Evolutionary conservation across 1,140 invertebrate species (phyloP), one percentile per base, ranked within the genome.

Genomic region (Orius insidiosus): DNA sequence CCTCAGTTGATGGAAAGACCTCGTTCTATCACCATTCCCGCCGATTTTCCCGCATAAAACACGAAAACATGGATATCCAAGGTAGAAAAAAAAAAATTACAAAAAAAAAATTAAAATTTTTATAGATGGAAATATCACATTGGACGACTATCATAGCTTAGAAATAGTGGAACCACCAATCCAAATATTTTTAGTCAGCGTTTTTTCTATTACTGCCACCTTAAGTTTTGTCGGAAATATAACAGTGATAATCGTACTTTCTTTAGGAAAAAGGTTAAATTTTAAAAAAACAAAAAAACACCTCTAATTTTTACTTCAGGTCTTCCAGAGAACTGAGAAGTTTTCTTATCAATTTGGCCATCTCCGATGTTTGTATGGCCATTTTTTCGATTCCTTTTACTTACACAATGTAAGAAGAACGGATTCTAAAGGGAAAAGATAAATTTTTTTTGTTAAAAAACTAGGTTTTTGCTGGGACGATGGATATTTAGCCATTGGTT

Each of bases 311-410:
- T 37, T 48, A 33, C 45, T 45, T 10, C 46, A 56, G 55, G 30
- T 54, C 58, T 8, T 56, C 57, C 0, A 44, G 55, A 30, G 60
- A 62, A 19, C 40, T 67, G 5, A 51, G 61, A 31, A 58, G 56
- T 6, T 67, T 63, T 47, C 57, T 67, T 2, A 58, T 67, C 41
- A 67, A 65, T 51, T 47, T 67, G 38, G 62, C 64, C 0, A 51
- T 63, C 7, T 59, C 63, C 11, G 64, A 67, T 43, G 53, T 67
- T 33, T 57, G 57, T 19, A 65, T 67, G 64, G 60, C 64, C 0
- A 48, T 61, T 1, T 65, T 66, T 48, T 65, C 61, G 24, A 67
- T 67, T 10, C 64, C 64, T 2, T 66, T 66, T 53, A 65, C 64
- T 3, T 66, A 65, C 46, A 65, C 63, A 8, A 57, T 59, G 52